Evolutionary conservation across 2,113 vertebrate genomes (phyloP), one percentile per base, ranked within the genome.

Genomic region (Procavia capensis): DNA sequence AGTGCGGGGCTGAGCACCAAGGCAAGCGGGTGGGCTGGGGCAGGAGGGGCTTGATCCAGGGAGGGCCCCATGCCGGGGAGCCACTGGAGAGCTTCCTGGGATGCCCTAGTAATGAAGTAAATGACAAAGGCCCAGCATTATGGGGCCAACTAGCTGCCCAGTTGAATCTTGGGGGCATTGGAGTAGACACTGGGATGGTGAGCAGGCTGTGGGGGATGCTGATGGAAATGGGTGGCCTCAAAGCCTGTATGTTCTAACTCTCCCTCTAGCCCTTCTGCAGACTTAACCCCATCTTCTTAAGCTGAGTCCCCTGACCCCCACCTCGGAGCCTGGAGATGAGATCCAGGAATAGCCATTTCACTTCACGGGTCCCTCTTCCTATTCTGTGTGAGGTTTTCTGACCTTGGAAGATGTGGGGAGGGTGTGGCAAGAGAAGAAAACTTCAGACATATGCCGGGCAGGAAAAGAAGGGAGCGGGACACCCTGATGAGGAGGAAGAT

Each of bases 1-100:
- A 95, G 90, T 90, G 98, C 97, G 81, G 98, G 98, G 98, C 97
- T 89, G 96, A 98, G 97, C 96, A 97, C 97, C 97, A 98, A 96
- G 97, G 97, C 97, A 96, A 96, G 95, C 96, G 76, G 98, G 97
- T 70, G 93, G 95, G 81, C 75, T 89, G 70, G 90, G 85, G 95
- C 84, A 54, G 95, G 89, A 97, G 96, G 92, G 97, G 92, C 81
- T 85, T 7, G 20, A 75, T 92, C 91, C 88, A 64, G 83, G 96
- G 93, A 96, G 74, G 43, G 74, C 45, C 85, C 96, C 90, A 68
- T 66, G 83, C 93, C 76, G 95, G 83, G 83, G 70, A 34, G 74
- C 96, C 92, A 85, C 36, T 59, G 78, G 90, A 88, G 89, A 94
- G 88, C 86, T 92, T 95, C 90, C 95, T 93, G 90, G 97, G 97